Evolutionary conservation across 2,888 invertebrate genomes (phyloP), one percentile per base, ranked within the genome.

Genomic region (Platerodrilus igneus): DNA sequence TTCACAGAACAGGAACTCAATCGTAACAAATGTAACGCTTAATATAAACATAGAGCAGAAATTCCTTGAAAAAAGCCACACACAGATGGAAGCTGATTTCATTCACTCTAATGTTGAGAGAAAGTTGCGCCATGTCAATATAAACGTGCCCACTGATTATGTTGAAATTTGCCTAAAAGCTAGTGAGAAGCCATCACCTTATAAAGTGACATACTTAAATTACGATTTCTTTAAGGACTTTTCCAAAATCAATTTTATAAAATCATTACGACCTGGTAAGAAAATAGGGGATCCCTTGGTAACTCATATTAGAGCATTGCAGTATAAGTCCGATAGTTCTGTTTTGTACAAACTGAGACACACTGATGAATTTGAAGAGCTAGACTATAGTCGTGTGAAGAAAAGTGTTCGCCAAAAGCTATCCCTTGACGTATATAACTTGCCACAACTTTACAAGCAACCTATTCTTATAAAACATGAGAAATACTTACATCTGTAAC

Each of bases 301-400:
- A 13, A 25, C 11, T 13, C 13, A 25, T 14, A 7, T 25, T 11
- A 11, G 11, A 25, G 25, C 11, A 6, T 25, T 7, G 13, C 11
- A 25, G 11, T 25, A 25, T 22, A 22, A 22, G n/a, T 10, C 22
- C 3, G n/a, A 8, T 8, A 22, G 22, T 22, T 22, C 22, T 4
- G n/a, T 22, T 22, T 22, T 22, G 22, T 22, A 22, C 22, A 22
- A 22, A 22, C n/a, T 22, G 25, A 25, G 25, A 25, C 25, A 25
- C 25, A 25, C 11, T 25, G 25, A 25, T 25, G 22, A 8, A 8
- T 22, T 22, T 22, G 5, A 22, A 22, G 22, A 22, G n/a, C n/a
- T 22, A 8, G 3, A 25, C 10, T 25, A 25, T 10, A 25, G 25
- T 8, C 25, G 25, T 25, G 25, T 25, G 11, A 10, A 10, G 25